Evolutionary conservation across 2,797 vertebrate species (phyloP), one percentile per base, ranked within the genome.

Genomic region (Gymnopithys bicolor): DNA sequence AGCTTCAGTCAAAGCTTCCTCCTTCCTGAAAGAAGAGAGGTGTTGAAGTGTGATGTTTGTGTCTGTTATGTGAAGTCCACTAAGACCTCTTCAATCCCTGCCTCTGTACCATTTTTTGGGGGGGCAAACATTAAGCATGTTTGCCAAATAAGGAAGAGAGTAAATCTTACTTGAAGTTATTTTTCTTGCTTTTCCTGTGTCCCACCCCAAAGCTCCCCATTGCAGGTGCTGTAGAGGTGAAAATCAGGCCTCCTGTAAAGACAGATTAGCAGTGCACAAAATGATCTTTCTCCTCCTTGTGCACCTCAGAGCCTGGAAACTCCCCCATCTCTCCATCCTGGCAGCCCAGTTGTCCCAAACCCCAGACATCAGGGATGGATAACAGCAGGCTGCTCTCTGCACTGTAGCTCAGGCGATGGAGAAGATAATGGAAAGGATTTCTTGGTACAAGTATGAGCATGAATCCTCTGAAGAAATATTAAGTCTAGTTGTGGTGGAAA

Each of bases 401-500:
- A 5, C 78, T 55, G 59, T 53, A 77, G 78, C 37, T 33, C 0
- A 1, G 60, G 66, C 0, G 77, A 94, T 95, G 81, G 41, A 79
- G 88, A 41, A 95, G 93, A 89, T 94, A 92, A 51, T 51, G 60
- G 56, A 75, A 73, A 77, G n/a, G 60, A 39, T 92, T 92, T 93
- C 68, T 93, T 43, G 33, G 51, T 86, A 41, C 76, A 86, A 91
- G 92, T 85, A 78, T 2, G 33, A 93, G 76, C 90, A 89, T 46
- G 93, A 89, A 71, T 53, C 46, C 48, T 71, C 81, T 90, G 89
- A 77, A 95, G 92, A 95, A 94, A 91, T 80, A 68, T 41, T 67
- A 78, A 88, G 52, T 52, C 59, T 94, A 58, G 64, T 24, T 91
- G 84, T 0, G 3, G 48, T 75, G 59, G 17, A 21, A 4, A 28